A percentile compares a stretch with the other conserved stretches of the same genome.
These are phyloP conservation scores for Amyelois transitella DNA, from an alignment of 1,140 invertebrate genomes.

Conservation along the genomic window DNA sequence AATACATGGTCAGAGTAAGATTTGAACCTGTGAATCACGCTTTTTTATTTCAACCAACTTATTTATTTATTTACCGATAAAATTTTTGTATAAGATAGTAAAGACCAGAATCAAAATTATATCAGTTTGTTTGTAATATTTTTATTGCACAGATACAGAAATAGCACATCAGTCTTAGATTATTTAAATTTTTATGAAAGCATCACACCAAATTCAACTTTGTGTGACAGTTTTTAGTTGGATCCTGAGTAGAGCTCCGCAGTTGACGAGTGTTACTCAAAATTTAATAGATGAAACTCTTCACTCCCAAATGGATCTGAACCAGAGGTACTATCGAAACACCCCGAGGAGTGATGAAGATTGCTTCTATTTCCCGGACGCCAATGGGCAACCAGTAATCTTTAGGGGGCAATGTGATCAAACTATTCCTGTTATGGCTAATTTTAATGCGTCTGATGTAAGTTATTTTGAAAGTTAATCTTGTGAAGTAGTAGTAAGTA, in stretches of 20 bases:
- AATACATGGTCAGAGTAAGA: no score
- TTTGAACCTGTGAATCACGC: no score
- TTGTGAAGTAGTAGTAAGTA: no score
- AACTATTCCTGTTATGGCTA: conserved; percentile 29
- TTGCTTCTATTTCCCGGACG: conserved; percentile 40
- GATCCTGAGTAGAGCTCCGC: conserved; percentile 31
- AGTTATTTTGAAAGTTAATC: conserved; percentile 5
- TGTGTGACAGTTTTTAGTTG: conserved; percentile 35
- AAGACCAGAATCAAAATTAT: no score
- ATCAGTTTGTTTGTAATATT: no score
- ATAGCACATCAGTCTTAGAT: no score
- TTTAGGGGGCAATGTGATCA: conserved; percentile 41
- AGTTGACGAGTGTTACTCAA: conserved; percentile 16
- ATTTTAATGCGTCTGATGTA: conserved; percentile 35
- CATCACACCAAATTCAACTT: neutral
- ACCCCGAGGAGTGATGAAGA: conserved; percentile 21
- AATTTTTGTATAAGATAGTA: no score
- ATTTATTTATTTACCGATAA: no score
- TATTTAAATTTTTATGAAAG: no score
- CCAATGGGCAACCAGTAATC: conserved; percentile 20
- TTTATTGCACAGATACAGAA: no score
- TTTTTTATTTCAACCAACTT: no score
- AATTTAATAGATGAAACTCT: conserved; percentile 21
- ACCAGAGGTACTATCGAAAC: conserved; percentile 22
- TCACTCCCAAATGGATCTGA: conserved; percentile 22